Evolutionary conservation across 2,113 vertebrate genomes (phyloP), one percentile per base, ranked within the genome.

Genomic region (Onychostoma macrolepis): DNA sequence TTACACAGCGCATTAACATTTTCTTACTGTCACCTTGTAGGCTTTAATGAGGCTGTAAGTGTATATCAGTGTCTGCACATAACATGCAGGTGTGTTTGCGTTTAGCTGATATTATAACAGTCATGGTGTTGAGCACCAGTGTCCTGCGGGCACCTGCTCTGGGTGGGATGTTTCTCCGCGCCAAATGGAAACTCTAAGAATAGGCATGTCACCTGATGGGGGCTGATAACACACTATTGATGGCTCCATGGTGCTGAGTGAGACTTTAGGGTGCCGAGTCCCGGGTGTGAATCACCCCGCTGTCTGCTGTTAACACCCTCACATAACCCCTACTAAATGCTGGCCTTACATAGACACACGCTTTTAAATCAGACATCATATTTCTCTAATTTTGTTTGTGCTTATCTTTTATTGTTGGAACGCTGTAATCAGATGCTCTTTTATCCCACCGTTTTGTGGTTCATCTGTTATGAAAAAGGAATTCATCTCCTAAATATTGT

Each of bases 151-250:
- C 65, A 69, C 65, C 61, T 86, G 58, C 63, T 80, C 26, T 80
- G 61, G 45, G 76, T 80, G 77, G 63, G 72, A 4, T 10, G 63
- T 48, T 76, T 63, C 77, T 84, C 72, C 11, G 24, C 41, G 15
- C 28, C 17, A 11, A 74, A 91, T 91, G 91, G 90, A 92, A 92
- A 91, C 89, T 91, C 93, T 92, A 95, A 94, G 91, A 95, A 94
- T 95, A 95, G 92, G 87, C 67, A 72, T 90, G 91, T 93, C 92
- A 92, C 90, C 87, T 93, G 93, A 94, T 93, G 92, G 88, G 56
- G 67, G 61, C 89, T 90, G 93, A 93, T 93, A 94, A 92, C 76
- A 83, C 83, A 78, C 82, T 92, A 92, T 92, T 92, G 90, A 92
- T 91, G 92, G 83, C 87, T 88, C 79, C 41, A 87, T 79, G 88